These are phyloP conservation scores for Zootermopsis nevadensis DNA, from an alignment of 2,888 invertebrate genomes.

Conservation along the genomic window DNA sequence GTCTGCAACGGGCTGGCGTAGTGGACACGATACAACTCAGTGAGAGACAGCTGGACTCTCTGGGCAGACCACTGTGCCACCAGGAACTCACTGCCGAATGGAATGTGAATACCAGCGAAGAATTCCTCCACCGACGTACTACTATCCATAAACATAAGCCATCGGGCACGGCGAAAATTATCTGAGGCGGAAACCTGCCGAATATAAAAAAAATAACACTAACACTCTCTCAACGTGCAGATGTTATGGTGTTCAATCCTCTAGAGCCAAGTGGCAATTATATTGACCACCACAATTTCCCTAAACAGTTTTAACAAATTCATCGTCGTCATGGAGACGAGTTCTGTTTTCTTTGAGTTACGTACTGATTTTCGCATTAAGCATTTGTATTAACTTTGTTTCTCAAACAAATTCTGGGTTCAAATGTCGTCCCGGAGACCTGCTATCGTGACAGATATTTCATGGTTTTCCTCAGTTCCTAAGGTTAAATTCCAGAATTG, in stretches of 20 bases:
- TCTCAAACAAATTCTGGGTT: too few species aligned
- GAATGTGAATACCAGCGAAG: background rate
- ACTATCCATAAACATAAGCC: background rate
- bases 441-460: too few species aligned
- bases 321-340: too few species aligned
- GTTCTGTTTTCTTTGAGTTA: background rate
- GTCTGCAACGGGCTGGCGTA: background rate
- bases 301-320: background rate
- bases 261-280: too few species aligned
- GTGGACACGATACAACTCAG: background rate
- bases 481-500: too few species aligned
- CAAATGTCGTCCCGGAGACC: too few species aligned
- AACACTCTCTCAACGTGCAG: too few species aligned
- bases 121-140: background rate
- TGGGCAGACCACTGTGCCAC: background rate
- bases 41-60: background rate
- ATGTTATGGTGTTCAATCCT: too few species aligned
- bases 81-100: background rate
- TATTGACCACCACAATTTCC: background rate
- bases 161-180: background rate
- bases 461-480: too few species aligned
- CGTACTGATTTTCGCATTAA: too few species aligned
- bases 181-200: background rate
- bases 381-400: too few species aligned
- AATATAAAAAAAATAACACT: background rate